phyloP scores from a whole-genome alignment of 2,888 invertebrate genomes.

The Rhingia campestris region DNA sequence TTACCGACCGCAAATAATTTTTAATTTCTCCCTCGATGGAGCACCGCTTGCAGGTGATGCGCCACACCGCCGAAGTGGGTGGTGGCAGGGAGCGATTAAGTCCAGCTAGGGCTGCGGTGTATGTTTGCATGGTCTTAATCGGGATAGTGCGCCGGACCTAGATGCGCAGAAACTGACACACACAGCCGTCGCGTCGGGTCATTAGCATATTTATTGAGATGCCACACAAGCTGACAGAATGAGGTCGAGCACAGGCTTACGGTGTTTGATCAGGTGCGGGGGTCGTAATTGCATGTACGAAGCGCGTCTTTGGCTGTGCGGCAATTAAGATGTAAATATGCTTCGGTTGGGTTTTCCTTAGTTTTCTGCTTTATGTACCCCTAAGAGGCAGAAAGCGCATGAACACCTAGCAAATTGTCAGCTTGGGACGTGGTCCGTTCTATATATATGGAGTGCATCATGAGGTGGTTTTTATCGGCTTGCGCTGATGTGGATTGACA shows the following conservation, averaged over 20 bases:
- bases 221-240: constrained; percentile 71
- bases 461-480: background rate
- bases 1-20: constrained; percentile 69
- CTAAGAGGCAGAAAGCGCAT: constrained; percentile 33
- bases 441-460: background rate
- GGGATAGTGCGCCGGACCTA: background rate
- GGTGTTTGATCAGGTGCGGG: constrained; percentile 57
- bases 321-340: constrained; percentile 72
- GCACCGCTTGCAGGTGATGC: background rate
- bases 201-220: constrained; percentile 74
- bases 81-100: constrained; percentile 56
- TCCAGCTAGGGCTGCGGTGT: constrained; percentile 22
- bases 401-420: constrained; percentile 71
- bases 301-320: constrained; percentile 25
- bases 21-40: constrained; percentile 45
- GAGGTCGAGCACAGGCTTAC: constrained; percentile 55
- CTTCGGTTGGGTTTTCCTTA: background rate
- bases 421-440: constrained; percentile 13
- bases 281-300: constrained; percentile 32
- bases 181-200: constrained; percentile 23
- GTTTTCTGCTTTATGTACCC: background rate
- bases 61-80: constrained; percentile 40
- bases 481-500: background rate
- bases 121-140: constrained; percentile 2
- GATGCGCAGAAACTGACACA: constrained; percentile 4